Evolutionary conservation across 2,113 vertebrate species (phyloP).

Genomic region (Stegostoma tigrinum): DNA sequence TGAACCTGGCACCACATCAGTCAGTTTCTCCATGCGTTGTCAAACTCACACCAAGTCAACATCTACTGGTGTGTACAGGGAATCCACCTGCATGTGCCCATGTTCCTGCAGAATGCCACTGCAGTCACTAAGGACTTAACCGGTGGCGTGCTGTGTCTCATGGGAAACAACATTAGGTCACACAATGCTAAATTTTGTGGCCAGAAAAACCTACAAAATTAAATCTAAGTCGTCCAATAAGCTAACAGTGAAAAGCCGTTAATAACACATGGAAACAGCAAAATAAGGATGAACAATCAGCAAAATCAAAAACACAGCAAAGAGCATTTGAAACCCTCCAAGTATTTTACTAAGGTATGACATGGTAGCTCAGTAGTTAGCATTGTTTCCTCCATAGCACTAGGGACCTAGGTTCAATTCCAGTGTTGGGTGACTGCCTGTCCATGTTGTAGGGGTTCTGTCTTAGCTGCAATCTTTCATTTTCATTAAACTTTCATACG

Average conservation of each 20-base stretch:
- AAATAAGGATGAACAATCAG: not conserved
- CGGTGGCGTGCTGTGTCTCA: not conserved
- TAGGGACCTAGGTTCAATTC: too few species aligned
- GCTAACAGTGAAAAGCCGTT: not conserved
- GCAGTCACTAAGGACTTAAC: too few species aligned
- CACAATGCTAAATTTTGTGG: not conserved
- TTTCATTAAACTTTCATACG: too few species aligned
- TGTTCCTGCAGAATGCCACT: too few species aligned
- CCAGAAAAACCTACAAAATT: not conserved
- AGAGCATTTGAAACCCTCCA: not conserved
- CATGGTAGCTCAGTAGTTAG: too few species aligned
- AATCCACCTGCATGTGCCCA: not conserved
- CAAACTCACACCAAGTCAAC: not conserved
- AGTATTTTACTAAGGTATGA: not conserved
- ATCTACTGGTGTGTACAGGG: not conserved
- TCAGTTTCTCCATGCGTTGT: not conserved
- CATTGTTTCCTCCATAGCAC: too few species aligned
- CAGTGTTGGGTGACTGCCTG: too few species aligned
- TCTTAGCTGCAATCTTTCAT: too few species aligned
- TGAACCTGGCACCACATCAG: not conserved
- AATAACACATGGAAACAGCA: not conserved
- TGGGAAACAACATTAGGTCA: not conserved
- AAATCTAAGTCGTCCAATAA: not conserved
- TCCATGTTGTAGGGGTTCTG: too few species aligned
- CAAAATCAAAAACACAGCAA: not conserved